Conservation (phyloP, 1,140 invertebrate genomes). For the Brachionus rotundiformis region DNA sequence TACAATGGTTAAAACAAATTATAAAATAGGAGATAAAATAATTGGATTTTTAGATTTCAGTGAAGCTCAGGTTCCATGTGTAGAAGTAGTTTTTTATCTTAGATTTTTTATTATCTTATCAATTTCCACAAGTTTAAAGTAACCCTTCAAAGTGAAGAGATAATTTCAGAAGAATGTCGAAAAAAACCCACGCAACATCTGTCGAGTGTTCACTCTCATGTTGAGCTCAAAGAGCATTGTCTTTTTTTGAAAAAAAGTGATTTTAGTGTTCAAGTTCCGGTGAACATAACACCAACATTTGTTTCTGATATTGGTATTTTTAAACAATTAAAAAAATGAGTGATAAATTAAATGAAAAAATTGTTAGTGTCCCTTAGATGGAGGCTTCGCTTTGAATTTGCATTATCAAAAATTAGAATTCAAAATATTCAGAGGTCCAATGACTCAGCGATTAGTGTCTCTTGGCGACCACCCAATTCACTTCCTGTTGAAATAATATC, state of each 20-base stretch:
- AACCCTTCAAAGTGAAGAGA: slow-evolving; percentile 87
- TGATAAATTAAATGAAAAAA: not conserved
- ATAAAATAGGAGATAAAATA: slow-evolving; percentile 93
- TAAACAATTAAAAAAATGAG: not conserved
- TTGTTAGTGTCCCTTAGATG: slow-evolving; percentile 79
- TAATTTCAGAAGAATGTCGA: slow-evolving; percentile 71
- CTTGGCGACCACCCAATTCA: slow-evolving; percentile 79
- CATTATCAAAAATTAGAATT: slow-evolving; percentile 68
- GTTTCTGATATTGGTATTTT: slow-evolving; percentile 75
- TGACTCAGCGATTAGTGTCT: slow-evolving; percentile 65
- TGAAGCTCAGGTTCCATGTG: slow-evolving; percentile 84
- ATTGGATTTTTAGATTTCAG: slow-evolving; percentile 92
- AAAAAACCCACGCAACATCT: slow-evolving; percentile 64
- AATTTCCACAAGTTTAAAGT: slow-evolving; percentile 68
- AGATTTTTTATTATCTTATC: not conserved
- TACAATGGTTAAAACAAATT: slow-evolving; percentile 88
- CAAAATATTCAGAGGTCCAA: slow-evolving; percentile 54
- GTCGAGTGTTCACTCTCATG: slow-evolving; percentile 70
- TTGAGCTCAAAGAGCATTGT: slow-evolving; percentile 88
- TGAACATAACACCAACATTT: slow-evolving; percentile 90
- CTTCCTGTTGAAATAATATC: slow-evolving; percentile 94
- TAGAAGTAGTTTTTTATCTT: slow-evolving; percentile 71
- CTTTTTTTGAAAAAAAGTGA: slow-evolving; percentile 82
- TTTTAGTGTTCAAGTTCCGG: slow-evolving; percentile 84
- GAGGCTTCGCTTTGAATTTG: slow-evolving; percentile 94